Percentiles rank a stretch among this genome's conserved stretches.
These are phyloP conservation scores for Drosophila subobscura DNA, from an alignment of 1,140 invertebrate species.

Conservation along the genomic window DNA sequence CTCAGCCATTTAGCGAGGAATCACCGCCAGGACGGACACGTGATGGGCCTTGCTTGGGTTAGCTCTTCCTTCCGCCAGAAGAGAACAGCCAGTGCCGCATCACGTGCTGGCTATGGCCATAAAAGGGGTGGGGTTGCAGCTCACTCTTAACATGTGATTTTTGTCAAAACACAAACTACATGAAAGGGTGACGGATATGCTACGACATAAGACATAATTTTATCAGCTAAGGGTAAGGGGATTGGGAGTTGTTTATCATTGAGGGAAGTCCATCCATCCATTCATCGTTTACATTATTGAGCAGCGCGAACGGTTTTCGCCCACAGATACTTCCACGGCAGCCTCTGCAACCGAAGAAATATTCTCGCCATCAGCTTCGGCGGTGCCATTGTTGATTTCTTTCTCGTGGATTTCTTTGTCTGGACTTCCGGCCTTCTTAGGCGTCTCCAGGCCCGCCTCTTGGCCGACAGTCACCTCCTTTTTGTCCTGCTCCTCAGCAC, in stretches of 20 bases:
- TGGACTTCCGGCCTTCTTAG: conserved; percentile 46
- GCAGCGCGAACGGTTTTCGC: conserved; percentile 62
- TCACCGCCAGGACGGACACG: conserved; percentile 4
- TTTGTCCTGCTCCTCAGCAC: conserved; percentile 20
- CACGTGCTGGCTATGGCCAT: not conserved
- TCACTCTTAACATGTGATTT: conserved; percentile 57
- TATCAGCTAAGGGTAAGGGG: conserved; percentile 39
- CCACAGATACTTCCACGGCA: conserved; percentile 18
- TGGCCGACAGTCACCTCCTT: conserved; percentile 54
- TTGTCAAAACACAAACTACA: conserved; percentile 60
- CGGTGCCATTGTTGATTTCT: conserved; percentile 20
- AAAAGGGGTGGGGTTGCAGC: conserved; percentile 2
- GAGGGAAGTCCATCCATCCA: not conserved
- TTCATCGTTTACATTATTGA: conserved; percentile 65
- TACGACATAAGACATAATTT: conserved; percentile 45
- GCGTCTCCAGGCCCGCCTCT: conserved; percentile 60
- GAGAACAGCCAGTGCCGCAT: conserved; percentile 4
- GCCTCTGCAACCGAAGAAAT: conserved; percentile 3
- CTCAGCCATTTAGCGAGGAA: conserved; percentile 60
- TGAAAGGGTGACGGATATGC: conserved; percentile 32
- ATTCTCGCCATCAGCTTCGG: conserved; percentile 23
- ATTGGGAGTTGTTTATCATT: not conserved
- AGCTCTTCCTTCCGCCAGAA: conserved; percentile 11
- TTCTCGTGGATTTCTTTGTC: conserved; percentile 9
- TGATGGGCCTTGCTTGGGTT: conserved; percentile 1